Evolutionary conservation across 2,797 vertebrate genomes (phyloP).

Genomic region (Falco rusticolus): DNA sequence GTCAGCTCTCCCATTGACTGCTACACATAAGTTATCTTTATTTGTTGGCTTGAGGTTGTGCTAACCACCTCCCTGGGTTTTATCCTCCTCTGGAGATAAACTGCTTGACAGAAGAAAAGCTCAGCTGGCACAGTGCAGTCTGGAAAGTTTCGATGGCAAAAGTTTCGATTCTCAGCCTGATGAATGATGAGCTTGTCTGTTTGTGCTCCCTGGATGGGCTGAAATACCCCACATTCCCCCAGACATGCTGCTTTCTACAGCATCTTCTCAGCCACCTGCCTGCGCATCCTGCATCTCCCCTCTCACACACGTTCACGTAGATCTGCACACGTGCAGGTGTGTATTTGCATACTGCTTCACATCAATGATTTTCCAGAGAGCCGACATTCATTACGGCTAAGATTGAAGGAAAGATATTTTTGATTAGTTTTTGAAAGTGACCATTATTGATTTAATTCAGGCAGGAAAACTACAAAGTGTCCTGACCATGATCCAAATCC

Average conservation of each 20-base stretch:
- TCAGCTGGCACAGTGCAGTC: conserved; percentile 23
- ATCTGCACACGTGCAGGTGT: neutral
- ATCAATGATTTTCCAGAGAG: neutral
- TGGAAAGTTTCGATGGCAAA: conserved; percentile 48
- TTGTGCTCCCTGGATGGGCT: neutral
- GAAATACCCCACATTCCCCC: neutral
- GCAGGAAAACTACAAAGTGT: neutral
- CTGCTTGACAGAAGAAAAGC: neutral
- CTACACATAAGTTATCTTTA: neutral
- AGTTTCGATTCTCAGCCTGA: neutral
- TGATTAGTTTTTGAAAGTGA: neutral
- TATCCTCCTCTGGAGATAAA: conserved; percentile 53
- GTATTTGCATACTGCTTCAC: neutral
- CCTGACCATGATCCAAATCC: neutral
- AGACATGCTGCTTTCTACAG: accelerated
- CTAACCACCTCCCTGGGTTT: neutral
- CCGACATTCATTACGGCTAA: accelerated
- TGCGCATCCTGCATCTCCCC: accelerated
- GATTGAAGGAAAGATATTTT: neutral
- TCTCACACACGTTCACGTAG: accelerated
- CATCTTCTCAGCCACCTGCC: accelerated
- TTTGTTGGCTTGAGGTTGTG: neutral
- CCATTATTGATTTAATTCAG: neutral
- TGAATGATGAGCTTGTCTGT: neutral
- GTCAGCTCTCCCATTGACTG: neutral